Evolutionary conservation across 2,113 vertebrate species (phyloP).

Genomic region (Monarcha castaneiventris): DNA sequence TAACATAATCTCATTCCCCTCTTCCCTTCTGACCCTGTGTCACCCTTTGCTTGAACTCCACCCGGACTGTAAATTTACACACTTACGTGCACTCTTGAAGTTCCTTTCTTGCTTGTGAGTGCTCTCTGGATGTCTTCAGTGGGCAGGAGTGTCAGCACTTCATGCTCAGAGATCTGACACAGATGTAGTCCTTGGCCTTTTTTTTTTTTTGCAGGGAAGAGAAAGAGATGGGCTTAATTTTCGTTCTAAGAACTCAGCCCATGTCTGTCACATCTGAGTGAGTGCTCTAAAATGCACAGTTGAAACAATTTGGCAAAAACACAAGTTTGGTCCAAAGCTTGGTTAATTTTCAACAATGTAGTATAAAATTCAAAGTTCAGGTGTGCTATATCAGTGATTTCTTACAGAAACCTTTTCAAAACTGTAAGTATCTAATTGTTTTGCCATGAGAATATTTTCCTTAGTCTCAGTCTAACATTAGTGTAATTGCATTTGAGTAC

Average conservation of each 20-base stretch:
- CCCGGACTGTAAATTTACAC: not conserved
- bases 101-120: not conserved
- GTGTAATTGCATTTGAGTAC: constrained; percentile 2
- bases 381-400: not conserved
- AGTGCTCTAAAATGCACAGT: not conserved
- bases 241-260: not conserved
- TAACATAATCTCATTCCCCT: not conserved
- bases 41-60: not conserved
- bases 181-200: not conserved
- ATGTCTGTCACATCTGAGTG: not conserved
- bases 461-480: not conserved
- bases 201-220: not conserved
- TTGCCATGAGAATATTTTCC: not conserved
- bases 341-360: constrained; percentile 52
- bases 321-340: not conserved
- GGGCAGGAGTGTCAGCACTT: not conserved
- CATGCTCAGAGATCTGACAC: not conserved
- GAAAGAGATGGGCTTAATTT: not conserved
- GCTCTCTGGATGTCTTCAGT: not conserved
- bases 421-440: constrained; percentile 21
- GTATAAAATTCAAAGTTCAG: not conserved
- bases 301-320: not conserved
- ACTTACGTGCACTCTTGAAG: not conserved
- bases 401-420: not conserved
- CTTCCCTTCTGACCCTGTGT: not conserved